Evolutionary conservation across 2,888 invertebrate genomes (phyloP), one percentile per base, ranked within the genome.

Genomic region (Phengaris arion): DNA sequence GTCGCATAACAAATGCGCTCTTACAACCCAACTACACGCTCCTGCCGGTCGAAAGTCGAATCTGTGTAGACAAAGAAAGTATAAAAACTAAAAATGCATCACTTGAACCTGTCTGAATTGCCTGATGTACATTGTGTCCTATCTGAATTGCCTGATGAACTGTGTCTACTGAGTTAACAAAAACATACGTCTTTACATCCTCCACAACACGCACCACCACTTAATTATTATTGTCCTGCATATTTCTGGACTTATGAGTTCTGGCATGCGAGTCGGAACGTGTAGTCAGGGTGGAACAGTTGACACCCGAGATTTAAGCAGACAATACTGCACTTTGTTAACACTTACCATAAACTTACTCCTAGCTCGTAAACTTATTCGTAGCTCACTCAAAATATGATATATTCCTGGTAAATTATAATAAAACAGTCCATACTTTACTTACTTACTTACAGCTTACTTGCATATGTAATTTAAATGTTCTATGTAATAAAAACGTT

Each of bases 1-100:
- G 68, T 73, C 76, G 75, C 76, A 70, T 77, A 76, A 86, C 82
- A 77, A 79, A 75, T 76, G 79, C 79, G 83, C 35, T 54, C 54
- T 12, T 22, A 64, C 13, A 45, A 2, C 45, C 64, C 6, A 6
- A 12, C 2, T 35, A 64, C 64, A 64, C 13, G 6, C 35, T 45
- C 45, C 64, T 64, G 64, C 64, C 35, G 2, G 6, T 45, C 13
- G 35, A 15, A 57, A 7, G 8, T 45, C 13, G 6, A 15, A 57
- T 2, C 8, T 57, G 8, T 8, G 15, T 22, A 15, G 15, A 2
- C 15, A 8, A 57, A 55, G 13, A 55, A 55, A 0, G 6, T n/a
- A 55, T 55, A 55, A 55, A 55, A n/a, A n/a, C 13, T 2, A 6
- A 13, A 48, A 48, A 48, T 6, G 8, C 48, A 48, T 8, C 48